phyloP scores from a whole-genome alignment of 2,888 invertebrate species.

The Caenorhabditis parvicauda region DNA sequence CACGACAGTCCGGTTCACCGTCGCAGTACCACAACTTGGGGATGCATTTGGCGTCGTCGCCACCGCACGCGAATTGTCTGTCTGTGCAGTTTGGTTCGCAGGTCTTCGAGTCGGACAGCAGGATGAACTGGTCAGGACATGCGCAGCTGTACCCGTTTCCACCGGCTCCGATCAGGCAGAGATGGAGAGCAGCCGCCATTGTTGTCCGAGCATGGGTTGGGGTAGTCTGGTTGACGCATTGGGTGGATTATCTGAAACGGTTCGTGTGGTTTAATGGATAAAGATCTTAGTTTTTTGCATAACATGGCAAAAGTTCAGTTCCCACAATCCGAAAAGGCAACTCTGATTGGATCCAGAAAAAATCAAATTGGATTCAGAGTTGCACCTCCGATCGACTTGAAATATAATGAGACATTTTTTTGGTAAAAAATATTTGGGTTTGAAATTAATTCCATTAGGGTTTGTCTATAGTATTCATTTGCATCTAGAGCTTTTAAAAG shows the following conservation, averaged over 20 bases:
- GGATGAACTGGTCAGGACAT: slow-evolving; percentile 90
- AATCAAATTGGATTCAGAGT: too few species aligned
- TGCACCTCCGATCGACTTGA: too few species aligned
- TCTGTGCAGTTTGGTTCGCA: slow-evolving; percentile 77
- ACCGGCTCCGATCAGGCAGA: slow-evolving; percentile 77
- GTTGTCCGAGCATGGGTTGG: slow-evolving; percentile 84
- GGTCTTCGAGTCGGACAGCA: slow-evolving; percentile 63
- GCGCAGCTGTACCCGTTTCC: slow-evolving; percentile 75
- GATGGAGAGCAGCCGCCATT: slow-evolving; percentile 94
- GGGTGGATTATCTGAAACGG: slow-evolving; percentile 47
- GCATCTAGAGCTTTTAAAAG: too few species aligned
- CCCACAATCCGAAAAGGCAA: too few species aligned
- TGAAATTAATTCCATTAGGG: too few species aligned
- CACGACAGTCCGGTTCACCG: slow-evolving; percentile 77
- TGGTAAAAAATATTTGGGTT: too few species aligned
- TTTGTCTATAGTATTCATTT: too few species aligned
- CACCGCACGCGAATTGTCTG: slow-evolving; percentile 79
- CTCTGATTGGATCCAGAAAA: too few species aligned
- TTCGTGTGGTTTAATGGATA: background rate
- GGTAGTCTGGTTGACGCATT: slow-evolving; percentile 74
- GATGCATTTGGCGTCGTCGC: slow-evolving; percentile 72
- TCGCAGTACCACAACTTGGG: slow-evolving; percentile 76
- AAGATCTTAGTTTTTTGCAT: background rate
- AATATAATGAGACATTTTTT: too few species aligned
- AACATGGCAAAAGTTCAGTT: background rate